Evolutionary conservation across 1,140 invertebrate genomes (phyloP).

Genomic region (Plectrocnemia conspersa): DNA sequence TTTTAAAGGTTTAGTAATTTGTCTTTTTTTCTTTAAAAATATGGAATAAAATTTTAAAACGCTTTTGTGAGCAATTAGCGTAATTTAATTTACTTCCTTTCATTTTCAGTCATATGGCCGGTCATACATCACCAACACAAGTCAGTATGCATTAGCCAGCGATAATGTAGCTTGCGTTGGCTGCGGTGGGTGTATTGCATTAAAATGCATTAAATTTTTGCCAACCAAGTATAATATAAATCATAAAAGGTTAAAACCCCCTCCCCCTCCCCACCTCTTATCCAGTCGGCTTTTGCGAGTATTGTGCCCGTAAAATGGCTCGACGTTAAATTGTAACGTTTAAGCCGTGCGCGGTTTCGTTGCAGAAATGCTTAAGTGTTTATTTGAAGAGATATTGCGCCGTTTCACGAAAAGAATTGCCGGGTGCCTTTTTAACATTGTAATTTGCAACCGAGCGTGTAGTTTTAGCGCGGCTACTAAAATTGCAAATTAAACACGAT

Average conservation of each 20-base stretch:
- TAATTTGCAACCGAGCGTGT: constrained; percentile 2
- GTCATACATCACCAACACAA: no score
- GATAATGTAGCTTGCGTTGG: no score
- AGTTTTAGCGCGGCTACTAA: background rate
- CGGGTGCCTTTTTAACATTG: constrained; percentile 20
- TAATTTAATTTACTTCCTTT: no score
- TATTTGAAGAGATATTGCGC: constrained; percentile 26
- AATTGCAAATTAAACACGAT: background rate
- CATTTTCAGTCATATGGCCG: no score
- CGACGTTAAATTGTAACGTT: constrained; percentile 29
- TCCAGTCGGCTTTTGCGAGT: constrained; percentile 22
- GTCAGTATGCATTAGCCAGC: no score
- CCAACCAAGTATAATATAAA: constrained; percentile 29
- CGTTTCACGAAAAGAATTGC: constrained; percentile 22
- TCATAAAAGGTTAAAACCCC: constrained; percentile 27
- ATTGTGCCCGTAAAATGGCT: constrained; percentile 31
- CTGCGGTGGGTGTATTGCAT: constrained; percentile 32
- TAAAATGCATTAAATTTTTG: constrained; percentile 37
- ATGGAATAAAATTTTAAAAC: no score
- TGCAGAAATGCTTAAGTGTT: constrained; percentile 19
- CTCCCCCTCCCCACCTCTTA: no score
- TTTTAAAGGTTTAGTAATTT: no score
- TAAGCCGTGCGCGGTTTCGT: background rate
- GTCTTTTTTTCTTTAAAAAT: no score
- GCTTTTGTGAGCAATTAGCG: no score